Evolutionary conservation across 1,140 invertebrate species (phyloP), one percentile per base, ranked within the genome.

Genomic region (Oedothorax gibbosus): DNA sequence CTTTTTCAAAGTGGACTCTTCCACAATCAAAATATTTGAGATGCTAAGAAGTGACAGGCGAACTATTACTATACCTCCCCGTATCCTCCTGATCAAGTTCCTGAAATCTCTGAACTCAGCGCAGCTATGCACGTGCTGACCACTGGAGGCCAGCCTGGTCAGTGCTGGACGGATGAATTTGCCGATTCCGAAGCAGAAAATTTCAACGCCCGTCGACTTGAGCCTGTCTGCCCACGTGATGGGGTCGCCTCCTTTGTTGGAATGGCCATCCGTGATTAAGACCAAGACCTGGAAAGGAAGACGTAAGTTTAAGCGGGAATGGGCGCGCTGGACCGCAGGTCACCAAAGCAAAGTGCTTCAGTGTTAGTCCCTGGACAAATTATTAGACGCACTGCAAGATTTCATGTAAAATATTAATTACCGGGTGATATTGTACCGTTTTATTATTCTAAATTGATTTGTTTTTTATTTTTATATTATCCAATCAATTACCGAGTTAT

Each of bases 11-110:
- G n/a, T n/a, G n/a, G n/a, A n/a, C n/a, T n/a, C n/a, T n/a, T n/a
- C n/a, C n/a, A n/a, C n/a, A n/a, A n/a, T n/a, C n/a, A n/a, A n/a
- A n/a, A n/a, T n/a, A n/a, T n/a, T n/a, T n/a, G n/a, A n/a, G n/a
- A n/a, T n/a, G n/a, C n/a, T n/a, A n/a, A n/a, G n/a, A n/a, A n/a
- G n/a, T n/a, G n/a, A n/a, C n/a, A n/a, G n/a, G n/a, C n/a, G n/a
- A n/a, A 51, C n/a, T n/a, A n/a, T n/a, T n/a, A 56, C 54, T 73
- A 35, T 66, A 86, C 85, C 85, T 86, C 78, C 85, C 69, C 85
- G 62, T 15, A 86, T 86, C 50, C 18, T 76, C 56, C 57, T 66
- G 2, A 79, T 79, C 50, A 81, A 18, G 11, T 53, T 56, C 35
- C 54, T 49, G 20, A 86, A 86, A 8, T 81, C 71, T 76, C 20